Percentiles rank a stretch among this genome's conserved stretches.
phyloP scores from a whole-genome alignment of 30 jellyfish, hydroid and myxozoan species.

The Hydractinia symbiolongicarpus region DNA sequence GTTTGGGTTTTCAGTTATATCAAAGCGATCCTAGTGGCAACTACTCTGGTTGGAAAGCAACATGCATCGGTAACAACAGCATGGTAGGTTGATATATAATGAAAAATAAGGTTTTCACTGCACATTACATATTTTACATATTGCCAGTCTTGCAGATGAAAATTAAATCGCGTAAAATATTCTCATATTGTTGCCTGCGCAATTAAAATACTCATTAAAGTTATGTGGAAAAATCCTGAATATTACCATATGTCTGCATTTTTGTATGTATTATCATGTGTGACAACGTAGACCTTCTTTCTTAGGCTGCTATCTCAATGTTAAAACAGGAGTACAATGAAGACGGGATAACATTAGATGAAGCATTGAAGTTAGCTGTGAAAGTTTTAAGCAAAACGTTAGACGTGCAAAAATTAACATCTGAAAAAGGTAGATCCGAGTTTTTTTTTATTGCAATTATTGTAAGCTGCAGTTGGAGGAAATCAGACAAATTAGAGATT shows the following conservation, averaged over 20 bases:
- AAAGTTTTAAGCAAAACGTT: slow-evolving; percentile 82
- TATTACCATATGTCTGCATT: too few species aligned
- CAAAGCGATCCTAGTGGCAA: slow-evolving; percentile 99
- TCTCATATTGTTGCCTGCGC: too few species aligned
- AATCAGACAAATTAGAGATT: neutral
- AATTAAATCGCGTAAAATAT: too few species aligned
- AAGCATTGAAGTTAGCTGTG: slow-evolving; percentile 83
- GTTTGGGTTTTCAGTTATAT: slow-evolving; percentile 90
- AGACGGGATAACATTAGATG: slow-evolving; percentile 74
- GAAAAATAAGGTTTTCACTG: neutral
- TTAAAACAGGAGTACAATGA: slow-evolving; percentile 93
- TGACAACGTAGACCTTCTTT: neutral
- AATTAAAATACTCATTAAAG: too few species aligned
- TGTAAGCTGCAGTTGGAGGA: neutral
- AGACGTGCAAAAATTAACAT: slow-evolving; percentile 88
- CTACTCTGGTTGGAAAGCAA: slow-evolving; percentile 99
- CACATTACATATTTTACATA: neutral
- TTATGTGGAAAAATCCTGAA: too few species aligned
- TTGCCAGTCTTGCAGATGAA: neutral
- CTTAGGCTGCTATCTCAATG: slow-evolving; percentile 96
- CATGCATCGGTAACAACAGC: slow-evolving; percentile 98
- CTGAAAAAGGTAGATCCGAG: slow-evolving; percentile 78
- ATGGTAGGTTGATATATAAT: slow-evolving; percentile 44
- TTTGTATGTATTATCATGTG: too few species aligned
- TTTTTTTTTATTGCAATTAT: neutral